Conservation (phyloP, 2,888 invertebrate genomes). For the Peribatodes rhomboidaria region DNA sequence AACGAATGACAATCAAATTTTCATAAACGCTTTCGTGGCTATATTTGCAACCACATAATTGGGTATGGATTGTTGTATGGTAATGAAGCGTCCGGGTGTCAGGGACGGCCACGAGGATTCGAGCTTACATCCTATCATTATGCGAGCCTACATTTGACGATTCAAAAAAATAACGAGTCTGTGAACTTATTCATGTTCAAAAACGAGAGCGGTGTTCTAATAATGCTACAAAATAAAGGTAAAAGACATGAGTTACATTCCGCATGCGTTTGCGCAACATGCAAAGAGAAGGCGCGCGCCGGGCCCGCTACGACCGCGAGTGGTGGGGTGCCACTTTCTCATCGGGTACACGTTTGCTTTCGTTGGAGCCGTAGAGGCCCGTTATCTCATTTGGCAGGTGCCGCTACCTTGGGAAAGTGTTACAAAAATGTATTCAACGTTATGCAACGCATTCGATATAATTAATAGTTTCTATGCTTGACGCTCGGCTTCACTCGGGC, state of each 20-base stretch:
- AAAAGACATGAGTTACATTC: conserved; percentile 64
- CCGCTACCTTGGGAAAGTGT: conserved; percentile 80
- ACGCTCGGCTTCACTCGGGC: conserved; percentile 15
- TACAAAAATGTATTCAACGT: conserved; percentile 73
- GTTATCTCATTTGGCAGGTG: conserved; percentile 85
- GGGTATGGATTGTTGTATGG: conserved; percentile 58
- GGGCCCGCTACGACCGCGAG: conserved; percentile 41
- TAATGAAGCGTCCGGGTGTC: conserved; percentile 59
- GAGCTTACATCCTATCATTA: conserved; percentile 26
- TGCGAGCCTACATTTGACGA: conserved; percentile 2
- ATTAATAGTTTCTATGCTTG: conserved; percentile 32
- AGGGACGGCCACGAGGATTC: conserved; percentile 52
- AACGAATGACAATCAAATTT: conserved; percentile 30
- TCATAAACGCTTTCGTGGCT: conserved; percentile 54
- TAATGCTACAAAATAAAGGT: conserved; percentile 43
- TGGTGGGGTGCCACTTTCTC: conserved; percentile 78
- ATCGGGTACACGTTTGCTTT: conserved; percentile 82
- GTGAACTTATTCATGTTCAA: conserved; percentile 38
- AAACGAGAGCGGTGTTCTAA: conserved; percentile 43
- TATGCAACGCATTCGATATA: conserved; percentile 64
- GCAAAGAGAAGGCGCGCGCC: conserved; percentile 74
- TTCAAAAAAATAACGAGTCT: conserved; percentile 7
- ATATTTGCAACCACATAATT: conserved; percentile 56
- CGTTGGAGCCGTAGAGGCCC: conserved; percentile 75
- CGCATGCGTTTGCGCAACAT: conserved; percentile 80